Evolutionary conservation across 2,797 vertebrate species (phyloP), one percentile per base, ranked within the genome.

Genomic region (Tapirus indicus): DNA sequence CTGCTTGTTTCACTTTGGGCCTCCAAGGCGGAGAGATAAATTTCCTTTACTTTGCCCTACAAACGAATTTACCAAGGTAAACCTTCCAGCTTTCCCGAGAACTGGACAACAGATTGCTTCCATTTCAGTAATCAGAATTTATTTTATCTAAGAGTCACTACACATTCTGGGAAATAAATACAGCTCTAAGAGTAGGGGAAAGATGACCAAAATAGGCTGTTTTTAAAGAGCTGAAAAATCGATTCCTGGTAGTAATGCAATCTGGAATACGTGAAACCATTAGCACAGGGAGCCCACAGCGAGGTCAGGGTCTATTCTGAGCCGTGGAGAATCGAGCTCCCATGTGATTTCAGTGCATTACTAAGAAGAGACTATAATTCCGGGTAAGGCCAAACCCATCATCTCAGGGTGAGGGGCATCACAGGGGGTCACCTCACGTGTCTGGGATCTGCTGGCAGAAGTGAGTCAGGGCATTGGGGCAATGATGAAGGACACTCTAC

Each of bases 91-190:
- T 88, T 96, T 97, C 89, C 69, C 1, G 5, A 94, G 60, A 93
- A 93, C 5, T 79, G 77, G 78, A 84, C 35, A 83, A 87, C n/a
- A 95, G 87, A 94, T 88, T 91, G 75, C 62, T 96, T 96, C 87
- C 89, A 95, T 88, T 97, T 96, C 89, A 87, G 94, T 93, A 75
- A 96, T 92, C 91, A 75, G 79, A 96, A 93, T 91, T 96, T 95
- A 93, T 96, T 97, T 95, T 95, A 60, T 92, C 78, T 93, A 88
- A 71, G 60, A 95, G 64, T 95, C 83, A 85, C 60, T 82, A 68
- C 49, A 94, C 84, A 69, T 97, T 97, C 96, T 97, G 93, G 97
- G 96, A 97, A 98, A 97, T 97, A 97, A 97, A 96, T 96, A 85
- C 23, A 58, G 92, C 68, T 97, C 91, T 96, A 85, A 94, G 87